Conservation (phyloP, 2,888 invertebrate species). For the Ferdinandea cuprea region DNA sequence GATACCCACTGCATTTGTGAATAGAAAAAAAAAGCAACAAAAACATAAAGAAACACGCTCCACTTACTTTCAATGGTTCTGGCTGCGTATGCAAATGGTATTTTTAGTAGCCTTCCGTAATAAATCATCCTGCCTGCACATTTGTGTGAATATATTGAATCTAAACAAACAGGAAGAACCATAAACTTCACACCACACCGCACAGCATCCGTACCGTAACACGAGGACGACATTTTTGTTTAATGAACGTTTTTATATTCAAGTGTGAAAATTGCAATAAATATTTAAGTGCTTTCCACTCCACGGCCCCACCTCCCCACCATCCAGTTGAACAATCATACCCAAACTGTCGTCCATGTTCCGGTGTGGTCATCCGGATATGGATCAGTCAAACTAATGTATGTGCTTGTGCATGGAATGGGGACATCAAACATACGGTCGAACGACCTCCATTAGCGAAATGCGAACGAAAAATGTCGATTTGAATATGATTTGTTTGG, state of each 20-base stretch:
- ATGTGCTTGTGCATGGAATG: constrained; percentile 18
- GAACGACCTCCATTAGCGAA: constrained; percentile 66
- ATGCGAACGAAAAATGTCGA: constrained; percentile 58
- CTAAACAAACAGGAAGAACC: constrained; percentile 54
- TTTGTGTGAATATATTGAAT: constrained; percentile 65
- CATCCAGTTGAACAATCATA: constrained; percentile 15
- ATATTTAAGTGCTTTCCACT: constrained; percentile 66
- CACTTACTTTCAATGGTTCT: constrained; percentile 20
- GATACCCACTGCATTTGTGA: background rate
- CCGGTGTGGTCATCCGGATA: constrained; percentile 45
- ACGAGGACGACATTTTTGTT: constrained; percentile 67
- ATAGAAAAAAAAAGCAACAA: background rate
- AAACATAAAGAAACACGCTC: constrained; percentile 21
- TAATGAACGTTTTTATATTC: constrained; percentile 74
- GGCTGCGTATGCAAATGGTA: constrained; percentile 47
- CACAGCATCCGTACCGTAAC: constrained; percentile 10
- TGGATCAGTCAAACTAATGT: constrained; percentile 38
- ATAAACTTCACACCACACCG: constrained; percentile 35
- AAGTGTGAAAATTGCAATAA: constrained; percentile 74
- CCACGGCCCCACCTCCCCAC: constrained; percentile 12
- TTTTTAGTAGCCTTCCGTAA: constrained; percentile 42
- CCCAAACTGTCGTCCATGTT: constrained; percentile 3
- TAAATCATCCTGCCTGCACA: constrained; percentile 38
- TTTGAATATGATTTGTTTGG: constrained; percentile 70
- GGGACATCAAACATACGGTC: constrained; percentile 28